These are phyloP conservation scores for Channa striata DNA, from an alignment of 2,797 vertebrate species.

Conservation along the genomic window DNA sequence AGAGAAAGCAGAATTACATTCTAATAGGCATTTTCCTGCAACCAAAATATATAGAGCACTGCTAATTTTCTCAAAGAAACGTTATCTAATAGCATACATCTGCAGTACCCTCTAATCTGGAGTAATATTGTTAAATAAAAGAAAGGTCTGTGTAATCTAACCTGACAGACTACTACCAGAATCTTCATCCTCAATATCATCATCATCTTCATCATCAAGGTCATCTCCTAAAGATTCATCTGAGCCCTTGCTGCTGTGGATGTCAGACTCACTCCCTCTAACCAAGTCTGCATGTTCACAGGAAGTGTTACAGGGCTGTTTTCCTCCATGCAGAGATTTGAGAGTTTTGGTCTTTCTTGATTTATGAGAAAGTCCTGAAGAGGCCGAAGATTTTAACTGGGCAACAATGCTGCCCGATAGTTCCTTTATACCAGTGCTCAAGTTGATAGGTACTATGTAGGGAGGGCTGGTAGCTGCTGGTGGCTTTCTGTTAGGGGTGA, in stretches of 20 bases:
- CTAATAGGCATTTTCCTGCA: slow-evolving; percentile 45
- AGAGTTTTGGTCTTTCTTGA: slow-evolving; percentile 82
- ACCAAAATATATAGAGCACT: slow-evolving; percentile 14
- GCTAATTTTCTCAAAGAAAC: slow-evolving; percentile 16
- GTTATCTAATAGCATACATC: slow-evolving; percentile 13
- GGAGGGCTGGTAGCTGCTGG: slow-evolving; percentile 77
- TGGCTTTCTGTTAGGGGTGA: slow-evolving; percentile 81
- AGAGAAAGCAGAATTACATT: slow-evolving; percentile 24
- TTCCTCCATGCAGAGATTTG: slow-evolving; percentile 69
- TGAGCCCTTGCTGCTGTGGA: slow-evolving; percentile 92
- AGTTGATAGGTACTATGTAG: slow-evolving; percentile 87
- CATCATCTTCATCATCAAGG: slow-evolving; percentile 85
- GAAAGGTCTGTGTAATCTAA: slow-evolving; percentile 61
- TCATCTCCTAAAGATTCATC: slow-evolving; percentile 93
- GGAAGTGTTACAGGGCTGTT: slow-evolving; percentile 75
- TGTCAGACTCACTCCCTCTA: slow-evolving; percentile 88
- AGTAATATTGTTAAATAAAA: slow-evolving; percentile 8
- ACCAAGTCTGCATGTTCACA: slow-evolving; percentile 84
- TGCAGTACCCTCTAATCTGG: slow-evolving; percentile 10
- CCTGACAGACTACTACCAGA: slow-evolving; percentile 95
- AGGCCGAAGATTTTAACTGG: slow-evolving; percentile 74
- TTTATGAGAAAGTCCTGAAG: slow-evolving; percentile 77
- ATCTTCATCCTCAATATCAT: slow-evolving; percentile 86
- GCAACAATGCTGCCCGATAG: slow-evolving; percentile 72
- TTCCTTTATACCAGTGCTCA: slow-evolving; percentile 87